Evolutionary conservation across 2,797 vertebrate genomes (phyloP), one percentile per base, ranked within the genome.

Genomic region (Urosaurus nigricauda): DNA sequence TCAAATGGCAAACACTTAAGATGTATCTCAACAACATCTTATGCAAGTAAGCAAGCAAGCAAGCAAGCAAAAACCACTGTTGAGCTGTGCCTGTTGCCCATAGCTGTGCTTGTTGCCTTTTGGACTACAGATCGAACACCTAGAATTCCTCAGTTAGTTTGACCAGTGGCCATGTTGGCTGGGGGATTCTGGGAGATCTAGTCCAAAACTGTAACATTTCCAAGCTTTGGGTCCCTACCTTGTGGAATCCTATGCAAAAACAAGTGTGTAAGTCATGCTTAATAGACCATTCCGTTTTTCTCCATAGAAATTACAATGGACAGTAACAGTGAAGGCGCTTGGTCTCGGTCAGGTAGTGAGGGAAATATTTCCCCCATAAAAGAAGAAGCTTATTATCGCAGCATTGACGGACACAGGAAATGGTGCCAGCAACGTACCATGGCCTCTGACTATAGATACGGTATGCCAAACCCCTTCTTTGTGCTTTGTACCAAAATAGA

Each of bases 221-320:
- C 75, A 77, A 47, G 75, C 40, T 77, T 26, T 77, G 43, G 26
- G 8, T 77, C 87, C 90, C 87, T 90, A 90, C 43, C 87, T 0
- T 0, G 90, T 84, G 89, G 94, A 47, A 90, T 90, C 92, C 91
- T 94, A 88, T 80, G 0, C 65, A 19, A 83, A n/a, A 35, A 90
- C 88, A 93, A 96, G 88, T 87, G 89, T 88, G 78, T 95, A 95
- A 97, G 96, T 96, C 80, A 37, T 94, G 93, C 94, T 95, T 96
- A 95, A 96, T 95, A 94, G 94, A 91, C 93, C 92, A 68, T 95
- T 95, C 95, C 95, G 93, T 95, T 95, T 95, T 93, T 95, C 94
- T 98, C 97, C 98, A 86, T 98, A 98, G 98, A 98, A 97, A 98
- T 98, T 97, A 98, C 98, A 97, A 97, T 98, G 98, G 98, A 98